These are phyloP conservation scores for Rhopalosiphum maidis DNA, from an alignment of 1,140 invertebrate species.

Conservation along the genomic window DNA sequence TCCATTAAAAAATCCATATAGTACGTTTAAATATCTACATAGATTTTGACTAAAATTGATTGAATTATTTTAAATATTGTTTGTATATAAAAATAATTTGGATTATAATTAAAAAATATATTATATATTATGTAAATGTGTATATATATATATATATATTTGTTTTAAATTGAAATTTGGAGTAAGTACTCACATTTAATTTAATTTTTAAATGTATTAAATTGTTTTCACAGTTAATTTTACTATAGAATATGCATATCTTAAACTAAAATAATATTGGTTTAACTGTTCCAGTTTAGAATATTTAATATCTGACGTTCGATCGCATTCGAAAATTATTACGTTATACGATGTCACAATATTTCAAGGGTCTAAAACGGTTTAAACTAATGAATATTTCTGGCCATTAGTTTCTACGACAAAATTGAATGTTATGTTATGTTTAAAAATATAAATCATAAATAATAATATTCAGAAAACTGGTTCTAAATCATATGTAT, in stretches of 20 bases:
- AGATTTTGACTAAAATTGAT: neutral
- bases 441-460: neutral
- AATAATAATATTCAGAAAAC: constrained; percentile 28
- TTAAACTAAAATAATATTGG: neutral
- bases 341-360: neutral
- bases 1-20: neutral
- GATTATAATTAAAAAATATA: neutral
- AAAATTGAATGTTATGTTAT: neutral
- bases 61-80: neutral
- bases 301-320: neutral
- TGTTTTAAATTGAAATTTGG: neutral
- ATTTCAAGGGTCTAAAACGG: constrained; percentile 8
- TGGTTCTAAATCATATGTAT: constrained; percentile 4
- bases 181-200: neutral
- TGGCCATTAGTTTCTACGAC: neutral
- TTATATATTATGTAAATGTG: too few relatives aligned
- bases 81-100: neutral
- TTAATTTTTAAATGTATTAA: neutral
- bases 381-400: constrained; percentile 12
- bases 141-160: too few relatives aligned
- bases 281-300: neutral
- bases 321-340: neutral
- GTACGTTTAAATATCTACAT: neutral
- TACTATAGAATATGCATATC: neutral
- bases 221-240: neutral